phyloP scores from a whole-genome alignment of 2,888 invertebrate species.

The Hydropsyche betteni region DNA sequence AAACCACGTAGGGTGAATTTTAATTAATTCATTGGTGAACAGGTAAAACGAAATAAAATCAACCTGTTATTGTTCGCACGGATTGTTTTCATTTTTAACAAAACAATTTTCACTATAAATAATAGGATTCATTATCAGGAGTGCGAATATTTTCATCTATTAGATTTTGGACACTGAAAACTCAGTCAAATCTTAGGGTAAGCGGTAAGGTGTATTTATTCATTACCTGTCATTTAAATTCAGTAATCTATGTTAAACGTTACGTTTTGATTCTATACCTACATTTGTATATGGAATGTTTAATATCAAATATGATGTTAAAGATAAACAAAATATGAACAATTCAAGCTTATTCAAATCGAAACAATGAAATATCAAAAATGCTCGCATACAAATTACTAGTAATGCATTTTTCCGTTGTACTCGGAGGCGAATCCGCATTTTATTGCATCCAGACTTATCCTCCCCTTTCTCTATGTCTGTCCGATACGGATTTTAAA shows the following conservation, averaged over 20 bases:
- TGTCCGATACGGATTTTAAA: conserved; percentile 19
- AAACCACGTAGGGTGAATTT: conserved; percentile 1
- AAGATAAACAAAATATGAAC: not conserved
- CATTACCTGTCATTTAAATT: too few relatives aligned
- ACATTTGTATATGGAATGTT: not conserved
- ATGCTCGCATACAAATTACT: conserved; percentile 22
- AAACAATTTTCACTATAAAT: too few relatives aligned
- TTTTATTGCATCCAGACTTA: conserved; percentile 23
- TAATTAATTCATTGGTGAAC: not conserved
- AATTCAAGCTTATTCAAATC: not conserved
- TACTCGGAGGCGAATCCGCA: not conserved
- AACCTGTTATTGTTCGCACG: not conserved
- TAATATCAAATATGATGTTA: too few relatives aligned
- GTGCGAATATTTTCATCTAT: too few relatives aligned
- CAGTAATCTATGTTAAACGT: too few relatives aligned
- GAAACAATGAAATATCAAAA: conserved; percentile 12
- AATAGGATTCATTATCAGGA: too few relatives aligned
- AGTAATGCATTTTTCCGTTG: conserved; percentile 17
- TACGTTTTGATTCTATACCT: not conserved
- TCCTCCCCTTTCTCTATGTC: conserved; percentile 6
- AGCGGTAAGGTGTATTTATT: too few relatives aligned
- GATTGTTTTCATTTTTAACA: not conserved
- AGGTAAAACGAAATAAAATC: not conserved
- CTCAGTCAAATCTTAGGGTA: too few relatives aligned
- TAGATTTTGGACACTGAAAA: too few relatives aligned